Evolutionary conservation across 1,140 invertebrate genomes (phyloP).

Genomic region (Subanguina moxae): DNA sequence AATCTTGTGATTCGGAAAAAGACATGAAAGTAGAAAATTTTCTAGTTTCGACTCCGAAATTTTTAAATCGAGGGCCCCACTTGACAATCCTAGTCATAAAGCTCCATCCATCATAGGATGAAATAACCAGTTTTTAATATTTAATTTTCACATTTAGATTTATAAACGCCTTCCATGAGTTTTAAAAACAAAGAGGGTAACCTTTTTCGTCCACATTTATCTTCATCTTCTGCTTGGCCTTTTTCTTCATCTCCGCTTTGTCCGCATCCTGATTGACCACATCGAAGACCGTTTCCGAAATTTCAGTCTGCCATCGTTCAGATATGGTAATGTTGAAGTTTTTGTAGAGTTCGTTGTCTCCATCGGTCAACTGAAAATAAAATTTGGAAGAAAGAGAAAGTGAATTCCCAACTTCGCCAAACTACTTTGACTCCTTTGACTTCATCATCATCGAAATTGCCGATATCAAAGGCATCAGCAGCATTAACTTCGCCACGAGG

Average conservation of each 20-base stretch:
- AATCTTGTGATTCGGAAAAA: too few relatives aligned
- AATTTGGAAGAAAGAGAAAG: conserved; percentile 5
- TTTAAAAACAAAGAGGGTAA: too few relatives aligned
- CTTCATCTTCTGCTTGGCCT: conserved; percentile 82
- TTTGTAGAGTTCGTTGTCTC: conserved; percentile 96
- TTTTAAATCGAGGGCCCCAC: too few relatives aligned
- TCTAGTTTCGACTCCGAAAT: too few relatives aligned
- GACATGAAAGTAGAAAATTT: too few relatives aligned
- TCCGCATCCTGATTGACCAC: conserved; percentile 94
- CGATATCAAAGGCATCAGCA: conserved; percentile 98
- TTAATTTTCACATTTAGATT: not conserved
- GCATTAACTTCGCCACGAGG: conserved; percentile 98
- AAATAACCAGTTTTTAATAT: not conserved
- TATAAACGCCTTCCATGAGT: not conserved
- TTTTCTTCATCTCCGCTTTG: conserved; percentile 87
- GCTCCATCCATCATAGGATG: too few relatives aligned
- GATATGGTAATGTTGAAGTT: conserved; percentile 97
- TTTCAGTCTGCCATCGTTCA: conserved; percentile 96
- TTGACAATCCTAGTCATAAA: too few relatives aligned
- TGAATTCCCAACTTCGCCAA: conserved; percentile 11
- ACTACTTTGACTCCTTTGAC: conserved; percentile 87
- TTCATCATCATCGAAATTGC: conserved; percentile 99
- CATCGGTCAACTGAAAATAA: conserved; percentile 73
- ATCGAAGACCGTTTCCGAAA: conserved; percentile 97
- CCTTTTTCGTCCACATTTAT: conserved; percentile 92